Conservation (phyloP, 2,797 vertebrate genomes). For the Picus viridis region DNA sequence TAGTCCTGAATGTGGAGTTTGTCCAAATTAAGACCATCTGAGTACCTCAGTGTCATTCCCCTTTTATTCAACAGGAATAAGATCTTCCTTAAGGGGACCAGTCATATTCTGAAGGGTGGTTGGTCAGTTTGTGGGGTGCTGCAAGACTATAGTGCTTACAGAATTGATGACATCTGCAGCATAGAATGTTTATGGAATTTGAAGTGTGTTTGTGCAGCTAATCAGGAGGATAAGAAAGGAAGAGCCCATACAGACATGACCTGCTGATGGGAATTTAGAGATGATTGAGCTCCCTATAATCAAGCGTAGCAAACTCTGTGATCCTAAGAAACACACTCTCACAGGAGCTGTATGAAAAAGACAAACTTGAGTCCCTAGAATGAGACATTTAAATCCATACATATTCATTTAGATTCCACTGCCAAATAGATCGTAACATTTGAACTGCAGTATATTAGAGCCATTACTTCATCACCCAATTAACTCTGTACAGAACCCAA, state of each 20-base stretch:
- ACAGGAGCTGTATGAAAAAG: background rate
- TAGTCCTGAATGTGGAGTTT: background rate
- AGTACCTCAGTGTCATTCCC: background rate
- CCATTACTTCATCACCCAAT: conserved; percentile 44
- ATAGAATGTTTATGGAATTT: background rate
- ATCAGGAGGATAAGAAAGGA: background rate
- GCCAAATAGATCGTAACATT: conserved; percentile 42
- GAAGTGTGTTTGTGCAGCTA: background rate
- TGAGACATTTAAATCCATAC: background rate
- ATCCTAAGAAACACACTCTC: background rate
- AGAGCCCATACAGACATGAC: background rate
- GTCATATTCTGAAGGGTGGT: background rate
- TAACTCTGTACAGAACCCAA: conserved; percentile 26
- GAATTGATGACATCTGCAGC: background rate
- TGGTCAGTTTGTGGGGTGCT: background rate
- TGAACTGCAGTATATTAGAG: conserved; percentile 22
- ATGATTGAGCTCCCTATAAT: background rate
- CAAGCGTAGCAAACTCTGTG: background rate
- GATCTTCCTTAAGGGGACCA: background rate
- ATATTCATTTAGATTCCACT: background rate
- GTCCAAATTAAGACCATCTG: background rate
- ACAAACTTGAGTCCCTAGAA: background rate
- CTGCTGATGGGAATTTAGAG: background rate
- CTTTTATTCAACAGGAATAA: background rate
- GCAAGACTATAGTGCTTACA: background rate